These are phyloP conservation scores for Clarias laeviceps DNA, from an alignment of 2,797 vertebrate genomes.

Conservation along the genomic window DNA sequence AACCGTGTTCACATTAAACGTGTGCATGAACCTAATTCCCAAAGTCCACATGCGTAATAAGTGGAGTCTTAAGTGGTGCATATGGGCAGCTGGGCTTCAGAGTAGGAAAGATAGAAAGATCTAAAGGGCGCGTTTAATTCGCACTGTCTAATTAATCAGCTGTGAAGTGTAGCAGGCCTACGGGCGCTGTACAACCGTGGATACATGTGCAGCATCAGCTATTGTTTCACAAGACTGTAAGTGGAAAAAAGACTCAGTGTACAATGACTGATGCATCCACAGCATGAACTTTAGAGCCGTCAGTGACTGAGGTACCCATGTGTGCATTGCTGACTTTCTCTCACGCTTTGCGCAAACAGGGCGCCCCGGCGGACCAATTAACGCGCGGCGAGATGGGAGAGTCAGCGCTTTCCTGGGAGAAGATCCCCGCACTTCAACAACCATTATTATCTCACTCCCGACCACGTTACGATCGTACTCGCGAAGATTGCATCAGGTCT, in stretches of 20 bases:
- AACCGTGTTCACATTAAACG: conserved; percentile 10
- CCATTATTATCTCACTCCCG: conserved; percentile 72
- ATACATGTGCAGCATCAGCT: conserved; percentile 50
- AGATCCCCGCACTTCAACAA: conserved; percentile 73
- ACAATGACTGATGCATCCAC: conserved; percentile 46
- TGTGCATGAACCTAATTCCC: neutral
- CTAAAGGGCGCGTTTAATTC: conserved; percentile 41
- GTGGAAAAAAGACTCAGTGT: conserved; percentile 17
- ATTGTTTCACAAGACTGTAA: conserved; percentile 33
- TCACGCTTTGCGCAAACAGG: conserved; percentile 72
- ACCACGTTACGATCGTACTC: conserved; percentile 77
- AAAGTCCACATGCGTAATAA: conserved; percentile 11
- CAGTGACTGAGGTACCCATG: conserved; percentile 56
- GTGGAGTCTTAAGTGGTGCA: conserved; percentile 18
- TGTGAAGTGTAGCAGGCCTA: conserved; percentile 23
- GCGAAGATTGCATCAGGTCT: conserved; percentile 81
- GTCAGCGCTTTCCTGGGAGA: conserved; percentile 81
- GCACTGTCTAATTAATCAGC: conserved; percentile 48
- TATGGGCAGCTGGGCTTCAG: conserved; percentile 40
- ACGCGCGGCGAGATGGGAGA: conserved; percentile 72
- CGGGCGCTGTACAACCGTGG: neutral
- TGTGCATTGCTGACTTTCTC: conserved; percentile 70
- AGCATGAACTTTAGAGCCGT: conserved; percentile 46
- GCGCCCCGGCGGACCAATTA: conserved; percentile 82
- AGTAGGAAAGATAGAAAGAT: conserved; percentile 8